Evolutionary conservation across 2,113 vertebrate genomes (phyloP), one percentile per base, ranked within the genome.

Genomic region (Pipa parva): DNA sequence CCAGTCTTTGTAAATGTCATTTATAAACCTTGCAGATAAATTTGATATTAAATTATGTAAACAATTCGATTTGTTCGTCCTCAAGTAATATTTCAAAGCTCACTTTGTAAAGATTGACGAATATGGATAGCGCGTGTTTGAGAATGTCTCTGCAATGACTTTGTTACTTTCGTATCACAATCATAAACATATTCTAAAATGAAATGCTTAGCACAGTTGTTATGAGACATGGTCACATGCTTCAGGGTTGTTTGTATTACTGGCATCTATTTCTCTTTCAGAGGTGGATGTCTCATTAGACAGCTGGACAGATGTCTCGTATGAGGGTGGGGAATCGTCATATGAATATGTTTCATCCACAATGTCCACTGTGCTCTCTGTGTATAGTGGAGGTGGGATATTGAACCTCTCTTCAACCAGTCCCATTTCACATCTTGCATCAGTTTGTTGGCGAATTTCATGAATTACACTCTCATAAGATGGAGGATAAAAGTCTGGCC

Each of bases 401-500:
- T 51, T 64, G 18, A 62, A 33, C 62, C 4, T 6, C 33, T 65
- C 55, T 51, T 61, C 55, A n/a, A 22, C 15, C 13, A 63, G 57
- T 12, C 72, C 72, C 0, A 77, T 49, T 0, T 36, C 36, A 7
- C 55, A 66, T 59, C 27, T 36, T 5, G 63, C 17, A 9, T 75
- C 54, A 3, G 54, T 1, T 3, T n/a, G 72, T 0, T 31, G 36
- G 15, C 71, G 66, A 54, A 79, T 84, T 71, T 63, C 62, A 1
- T 21, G 55, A 33, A 75, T 67, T 20, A 82, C 77, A 25, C 80
- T 89, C 51, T 92, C 85, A 0, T 94, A 96, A 0, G 87, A 84
- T 1, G 91, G 92, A 24, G 86, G 93, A 59, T 87, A 92, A 49
- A 83, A 84, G 49, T 81, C 77, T 4, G 85, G 83, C 70, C 93